Evolutionary conservation across 2,797 vertebrate species (phyloP).

Genomic region (Cyprinodon diabolis): DNA sequence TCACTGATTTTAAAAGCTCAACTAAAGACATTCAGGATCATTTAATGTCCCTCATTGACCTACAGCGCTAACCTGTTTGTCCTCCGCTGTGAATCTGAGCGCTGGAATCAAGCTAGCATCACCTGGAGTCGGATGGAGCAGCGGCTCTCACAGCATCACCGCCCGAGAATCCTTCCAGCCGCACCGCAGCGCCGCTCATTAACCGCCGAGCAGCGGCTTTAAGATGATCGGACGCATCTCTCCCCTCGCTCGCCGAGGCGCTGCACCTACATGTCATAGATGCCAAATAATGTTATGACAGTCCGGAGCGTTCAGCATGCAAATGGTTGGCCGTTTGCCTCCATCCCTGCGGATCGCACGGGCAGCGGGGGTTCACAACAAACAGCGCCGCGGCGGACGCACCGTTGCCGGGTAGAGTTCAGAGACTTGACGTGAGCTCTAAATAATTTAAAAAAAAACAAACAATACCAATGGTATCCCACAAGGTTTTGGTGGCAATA

Average conservation of each 20-base stretch:
- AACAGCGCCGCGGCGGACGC: slow-evolving; percentile 53
- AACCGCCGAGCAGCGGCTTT: slow-evolving; percentile 32
- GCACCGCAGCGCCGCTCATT: slow-evolving; percentile 55
- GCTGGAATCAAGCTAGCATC: slow-evolving; percentile 62
- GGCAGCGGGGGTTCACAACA: slow-evolving; percentile 52
- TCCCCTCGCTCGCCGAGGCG: slow-evolving; percentile 18
- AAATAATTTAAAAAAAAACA: background rate
- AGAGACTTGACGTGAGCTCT: slow-evolving; percentile 44
- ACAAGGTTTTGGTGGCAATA: slow-evolving; percentile 74
- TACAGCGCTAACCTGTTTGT: slow-evolving; percentile 2
- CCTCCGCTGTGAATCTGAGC: slow-evolving; percentile 43
- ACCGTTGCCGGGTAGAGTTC: slow-evolving; percentile 48
- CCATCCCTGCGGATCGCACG: slow-evolving; percentile 72
- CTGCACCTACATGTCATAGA: slow-evolving; percentile 30
- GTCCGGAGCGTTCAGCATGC: slow-evolving; percentile 62
- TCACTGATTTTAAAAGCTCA: slow-evolving; percentile 27
- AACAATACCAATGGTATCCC: slow-evolving; percentile 70
- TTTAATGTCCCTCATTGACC: background rate
- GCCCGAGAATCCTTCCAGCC: slow-evolving; percentile 25
- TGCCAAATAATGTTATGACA: slow-evolving; percentile 58
- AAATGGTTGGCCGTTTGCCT: slow-evolving; percentile 63
- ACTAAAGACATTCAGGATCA: background rate
- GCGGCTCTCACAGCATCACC: slow-evolving; percentile 51
- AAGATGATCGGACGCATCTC: slow-evolving; percentile 41
- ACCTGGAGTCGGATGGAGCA: slow-evolving; percentile 53